Base-by-base conservation (phyloP, 2,888 invertebrate species). In the Xestoiulus laeticollis region DNA sequence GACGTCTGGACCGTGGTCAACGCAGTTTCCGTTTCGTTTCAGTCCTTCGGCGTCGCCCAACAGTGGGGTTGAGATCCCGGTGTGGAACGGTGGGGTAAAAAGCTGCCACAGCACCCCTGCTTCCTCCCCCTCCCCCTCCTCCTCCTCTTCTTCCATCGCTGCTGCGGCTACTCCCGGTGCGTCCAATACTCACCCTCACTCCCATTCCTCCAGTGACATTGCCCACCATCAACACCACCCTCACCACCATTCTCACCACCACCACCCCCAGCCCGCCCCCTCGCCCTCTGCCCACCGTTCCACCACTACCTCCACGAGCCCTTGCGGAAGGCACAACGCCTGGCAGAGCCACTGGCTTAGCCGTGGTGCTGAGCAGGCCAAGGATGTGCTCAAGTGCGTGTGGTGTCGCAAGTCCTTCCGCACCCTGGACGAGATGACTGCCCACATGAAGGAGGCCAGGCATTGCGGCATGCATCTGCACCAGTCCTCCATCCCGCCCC, bases 331-430 rank as follows among this genome's bases (percentile, higher is more conserved):
- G 0, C 87, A 87, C 85, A 91, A 90, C 88, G 97, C 98, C 22
- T 98, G 99, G 96, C 99, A 99, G 91, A 98, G 98, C 1, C 98
- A 99, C 92, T 99, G 99, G 99, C 93, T 99, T 88, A 98, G 96
- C 93, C 98, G 97, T 91, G 97, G 98, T 1, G 97, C 97, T 90
- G 97, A 93, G 89, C 93, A 93, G 90, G 98, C 98, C 26, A 96
- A 97, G 92, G 98, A 98, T 91, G 99, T 99, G 44, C 94, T 99
- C 48, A 97, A 98, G 92, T 99, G 99, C 92, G 99, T 99, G 78
- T 98, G 98, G 96, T 99, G 99, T 92, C 98, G 98, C 92, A 97
- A 98, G 92, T 98, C 98, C 91, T 99, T 99, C 92, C 96, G 96
- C 89, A 97, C 98, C 48, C 93, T 99, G 85, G 98, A 98, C 0